Conservation (phyloP, 2,888 invertebrate species). For the Noctua fimbriata region DNA sequence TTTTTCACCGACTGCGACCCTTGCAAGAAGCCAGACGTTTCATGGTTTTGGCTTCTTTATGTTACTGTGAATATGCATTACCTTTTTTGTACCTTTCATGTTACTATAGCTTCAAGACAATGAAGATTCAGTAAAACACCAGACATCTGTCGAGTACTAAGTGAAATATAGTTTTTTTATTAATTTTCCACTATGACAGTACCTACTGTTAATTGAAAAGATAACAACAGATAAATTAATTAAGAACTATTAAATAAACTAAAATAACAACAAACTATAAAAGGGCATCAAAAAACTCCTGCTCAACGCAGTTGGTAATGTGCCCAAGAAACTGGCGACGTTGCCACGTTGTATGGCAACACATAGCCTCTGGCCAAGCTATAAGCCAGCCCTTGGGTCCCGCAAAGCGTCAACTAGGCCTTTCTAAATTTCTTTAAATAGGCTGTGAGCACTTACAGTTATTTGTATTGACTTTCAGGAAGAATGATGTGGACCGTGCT, state of each 20-base stretch:
- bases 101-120: background rate
- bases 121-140: background rate
- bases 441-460: background rate
- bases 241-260: too few species aligned
- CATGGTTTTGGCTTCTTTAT: constrained; percentile 30
- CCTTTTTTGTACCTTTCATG: background rate
- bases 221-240: background rate
- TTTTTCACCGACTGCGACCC: constrained; percentile 34
- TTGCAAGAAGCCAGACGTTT: constrained; percentile 38
- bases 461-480: constrained; percentile 72
- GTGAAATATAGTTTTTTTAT: too few species aligned
- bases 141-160: background rate
- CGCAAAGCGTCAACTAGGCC: too few species aligned
- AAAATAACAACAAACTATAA: too few species aligned
- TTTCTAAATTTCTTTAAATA: too few species aligned
- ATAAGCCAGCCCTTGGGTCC: too few species aligned
- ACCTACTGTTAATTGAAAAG: background rate
- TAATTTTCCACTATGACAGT: background rate
- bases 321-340: too few species aligned
- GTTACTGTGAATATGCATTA: constrained; percentile 26
- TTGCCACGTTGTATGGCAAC: too few species aligned
- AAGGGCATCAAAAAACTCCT: too few species aligned
- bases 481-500: constrained; percentile 90
- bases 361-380: too few species aligned
- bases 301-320: too few species aligned